Percentiles rank a stretch among this genome's conserved stretches.
These are phyloP conservation scores for Dasypogon diadema DNA, from an alignment of 2,888 invertebrate species.

Conservation along the genomic window DNA sequence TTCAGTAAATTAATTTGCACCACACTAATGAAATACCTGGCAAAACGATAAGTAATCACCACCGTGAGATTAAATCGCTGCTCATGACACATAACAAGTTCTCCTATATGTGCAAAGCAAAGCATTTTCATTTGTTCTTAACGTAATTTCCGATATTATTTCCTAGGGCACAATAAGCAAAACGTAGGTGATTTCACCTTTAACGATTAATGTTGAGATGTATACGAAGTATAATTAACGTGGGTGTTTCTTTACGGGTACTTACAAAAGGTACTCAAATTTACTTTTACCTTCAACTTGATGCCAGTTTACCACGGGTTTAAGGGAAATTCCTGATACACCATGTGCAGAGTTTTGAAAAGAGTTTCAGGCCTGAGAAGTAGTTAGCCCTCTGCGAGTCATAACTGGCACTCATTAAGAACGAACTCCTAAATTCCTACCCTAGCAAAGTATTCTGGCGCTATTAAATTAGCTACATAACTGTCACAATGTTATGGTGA, in stretches of 20 bases:
- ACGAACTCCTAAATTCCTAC: slow-evolving; percentile 6
- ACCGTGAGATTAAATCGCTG: slow-evolving; percentile 27
- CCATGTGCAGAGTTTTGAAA: slow-evolving; percentile 11
- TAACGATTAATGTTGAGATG: slow-evolving; percentile 24
- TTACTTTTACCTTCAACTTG: background rate
- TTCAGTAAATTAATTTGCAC: slow-evolving; percentile 23
- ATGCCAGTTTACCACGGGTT: slow-evolving; percentile 7
- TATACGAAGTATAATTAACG: slow-evolving; percentile 16
- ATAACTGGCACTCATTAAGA: slow-evolving; percentile 6
- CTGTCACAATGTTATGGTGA: slow-evolving; percentile 19
- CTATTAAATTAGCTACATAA: slow-evolving; percentile 32
- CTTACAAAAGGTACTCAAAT: background rate
- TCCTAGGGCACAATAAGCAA: slow-evolving; percentile 2
- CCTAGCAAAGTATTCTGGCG: background rate
- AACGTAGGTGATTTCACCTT: slow-evolving; percentile 26
- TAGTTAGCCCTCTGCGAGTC: background rate
- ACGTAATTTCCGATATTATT: slow-evolving; percentile 26
- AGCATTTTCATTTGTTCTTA: slow-evolving; percentile 31
- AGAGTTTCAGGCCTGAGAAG: background rate
- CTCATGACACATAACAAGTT: slow-evolving; percentile 29
- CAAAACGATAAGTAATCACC: slow-evolving; percentile 38
- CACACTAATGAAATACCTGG: background rate
- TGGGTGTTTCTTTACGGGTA: slow-evolving; percentile 20
- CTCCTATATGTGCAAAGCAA: slow-evolving; percentile 16
- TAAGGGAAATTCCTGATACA: background rate